Evolutionary conservation across 1,140 invertebrate genomes (phyloP), one percentile per base, ranked within the genome.

Genomic region (Thaumetopoea pityocampa): DNA sequence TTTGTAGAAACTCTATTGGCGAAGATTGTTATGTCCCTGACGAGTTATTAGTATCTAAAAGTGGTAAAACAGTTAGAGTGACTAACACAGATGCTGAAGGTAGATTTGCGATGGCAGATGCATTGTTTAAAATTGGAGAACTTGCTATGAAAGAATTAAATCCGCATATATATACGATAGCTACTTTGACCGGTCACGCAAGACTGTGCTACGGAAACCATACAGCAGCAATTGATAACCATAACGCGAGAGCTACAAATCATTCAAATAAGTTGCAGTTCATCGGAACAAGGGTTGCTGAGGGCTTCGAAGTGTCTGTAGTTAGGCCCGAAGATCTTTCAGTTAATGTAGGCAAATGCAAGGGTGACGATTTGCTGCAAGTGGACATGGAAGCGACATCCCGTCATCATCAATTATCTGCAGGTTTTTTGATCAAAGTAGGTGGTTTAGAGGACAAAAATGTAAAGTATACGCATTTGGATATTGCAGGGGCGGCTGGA

Each of bases 81-180:
- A 93, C 92, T 1, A 98, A 99, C 68, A 98, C 97, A 4, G 97
- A 99, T 86, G 96, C 97, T 23, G 97, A 99, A 85, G 97, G 97
- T 0, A 85, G 97, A 12, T 92, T 98, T 89, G 94, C 94, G 4
- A 98, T 99, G 96, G 92, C 95, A 7, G 98, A 99, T 86, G 91
- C 94, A 2, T 86, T 99, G 3, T 97, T 92, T 66, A 88, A 88
- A 67, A 88, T 93, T 63, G 68, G 78, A 11, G 64, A 71, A 43
- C 22, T 63, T 1, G 92, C 90, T 7, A 32, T 23, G 0, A 64
- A 62, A 0, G 74, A 87, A 35, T 56, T 91, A 5, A 91, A 94
- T 64, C 95, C 97, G 1, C 93, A 98, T 83, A 85, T 99, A 9
- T 95, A 97, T 56, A 99, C 97, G 0, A 91, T 99, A 62, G 97